A percentile compares a stretch with the other conserved stretches of the same genome.
phyloP scores from a whole-genome alignment of 2,113 vertebrate species.

The Spea bombifrons region DNA sequence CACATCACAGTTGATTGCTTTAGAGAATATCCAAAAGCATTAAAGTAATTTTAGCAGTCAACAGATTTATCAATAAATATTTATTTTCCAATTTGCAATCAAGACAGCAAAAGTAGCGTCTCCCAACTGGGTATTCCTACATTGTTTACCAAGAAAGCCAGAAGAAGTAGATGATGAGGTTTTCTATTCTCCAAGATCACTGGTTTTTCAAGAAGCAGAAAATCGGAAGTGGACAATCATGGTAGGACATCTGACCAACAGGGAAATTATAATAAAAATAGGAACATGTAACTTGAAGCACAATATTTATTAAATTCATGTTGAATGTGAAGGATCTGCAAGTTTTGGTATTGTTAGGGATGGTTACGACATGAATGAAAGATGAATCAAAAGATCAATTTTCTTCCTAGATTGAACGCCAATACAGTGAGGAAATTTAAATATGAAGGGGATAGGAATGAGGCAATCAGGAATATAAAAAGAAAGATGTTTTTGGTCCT shows the following conservation, averaged over 20 bases:
- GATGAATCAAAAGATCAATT: no score
- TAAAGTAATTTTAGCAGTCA: no score
- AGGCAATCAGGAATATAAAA: no score
- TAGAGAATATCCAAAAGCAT: neutral
- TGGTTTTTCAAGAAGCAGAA: slow-evolving; percentile 88
- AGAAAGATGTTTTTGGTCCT: no score
- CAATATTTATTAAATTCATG: no score
- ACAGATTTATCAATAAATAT: neutral
- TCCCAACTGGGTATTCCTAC: slow-evolving; percentile 88
- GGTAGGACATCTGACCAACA: slow-evolving; percentile 59
- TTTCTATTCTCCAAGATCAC: slow-evolving; percentile 83
- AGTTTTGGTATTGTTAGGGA: no score
- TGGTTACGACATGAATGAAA: no score
- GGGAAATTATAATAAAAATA: neutral
- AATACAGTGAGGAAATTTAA: no score
- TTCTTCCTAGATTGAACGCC: no score
- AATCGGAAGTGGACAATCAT: slow-evolving; percentile 96
- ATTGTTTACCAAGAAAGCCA: slow-evolving; percentile 84
- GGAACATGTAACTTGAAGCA: no score
- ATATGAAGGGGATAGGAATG: no score
- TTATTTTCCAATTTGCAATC: neutral
- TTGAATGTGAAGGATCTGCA: no score
- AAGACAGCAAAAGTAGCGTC: slow-evolving; percentile 81
- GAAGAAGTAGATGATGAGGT: slow-evolving; percentile 92
- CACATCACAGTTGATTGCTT: neutral